These are phyloP conservation scores for Drosophila formosana DNA, from an alignment of 2,888 invertebrate species.

Conservation along the genomic window DNA sequence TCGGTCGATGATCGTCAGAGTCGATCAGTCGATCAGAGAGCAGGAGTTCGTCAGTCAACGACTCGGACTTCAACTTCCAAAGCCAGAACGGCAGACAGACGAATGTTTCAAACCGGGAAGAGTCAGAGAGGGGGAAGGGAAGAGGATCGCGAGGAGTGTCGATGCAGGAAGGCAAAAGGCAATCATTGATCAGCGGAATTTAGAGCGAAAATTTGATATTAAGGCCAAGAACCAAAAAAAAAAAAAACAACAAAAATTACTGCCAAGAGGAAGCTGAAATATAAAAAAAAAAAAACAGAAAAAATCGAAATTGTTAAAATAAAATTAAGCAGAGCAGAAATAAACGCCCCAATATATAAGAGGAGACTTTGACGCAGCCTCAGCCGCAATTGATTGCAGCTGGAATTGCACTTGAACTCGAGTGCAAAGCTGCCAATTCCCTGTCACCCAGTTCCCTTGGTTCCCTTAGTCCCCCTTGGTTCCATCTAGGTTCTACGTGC, in stretches of 20 bases:
- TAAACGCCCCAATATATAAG: constrained; percentile 74
- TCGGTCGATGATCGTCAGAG: constrained; percentile 63
- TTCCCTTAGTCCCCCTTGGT: background rate
- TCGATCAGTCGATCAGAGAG: constrained; percentile 67
- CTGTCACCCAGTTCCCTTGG: background rate
- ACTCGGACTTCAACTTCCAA: constrained; percentile 49
- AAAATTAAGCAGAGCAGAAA: constrained; percentile 78
- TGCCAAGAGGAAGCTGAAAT: constrained; percentile 54
- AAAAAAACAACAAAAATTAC: constrained; percentile 52
- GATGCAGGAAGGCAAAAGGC: constrained; percentile 70
- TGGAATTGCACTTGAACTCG: constrained; percentile 14
- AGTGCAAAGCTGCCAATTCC: background rate
- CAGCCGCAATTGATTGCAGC: constrained; percentile 26
- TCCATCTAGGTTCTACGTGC: constrained; percentile 19
- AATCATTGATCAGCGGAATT: constrained; percentile 82
- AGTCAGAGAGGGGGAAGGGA: background rate
- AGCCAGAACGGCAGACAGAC: constrained; percentile 29
- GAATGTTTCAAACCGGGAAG: constrained; percentile 5
- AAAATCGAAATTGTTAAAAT: constrained; percentile 70
- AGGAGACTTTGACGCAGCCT: constrained; percentile 23
- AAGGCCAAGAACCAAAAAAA: constrained; percentile 65
- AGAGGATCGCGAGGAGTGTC: constrained; percentile 7
- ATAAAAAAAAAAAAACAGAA: constrained; percentile 18
- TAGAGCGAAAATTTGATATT: constrained; percentile 81
- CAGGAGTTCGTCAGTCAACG: constrained; percentile 77